Evolutionary conservation across 2,797 vertebrate species (phyloP), one percentile per base, ranked within the genome.

Genomic region (Acrossocheilus wenchowensis): DNA sequence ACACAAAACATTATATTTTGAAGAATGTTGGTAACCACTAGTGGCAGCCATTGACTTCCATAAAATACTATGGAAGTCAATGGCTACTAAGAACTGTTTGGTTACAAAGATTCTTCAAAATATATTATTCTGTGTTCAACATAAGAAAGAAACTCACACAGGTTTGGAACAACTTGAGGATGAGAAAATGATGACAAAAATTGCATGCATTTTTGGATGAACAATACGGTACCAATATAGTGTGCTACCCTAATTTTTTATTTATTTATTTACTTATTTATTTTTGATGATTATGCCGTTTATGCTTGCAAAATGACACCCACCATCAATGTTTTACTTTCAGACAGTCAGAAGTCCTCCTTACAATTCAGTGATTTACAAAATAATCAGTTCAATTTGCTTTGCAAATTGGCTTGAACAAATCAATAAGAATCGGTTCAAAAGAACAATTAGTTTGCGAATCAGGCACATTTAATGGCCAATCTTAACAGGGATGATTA

Each of bases 291-390:
- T 36, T 36, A 50, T 50, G 23, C 41, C 11, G 12, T 45, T 73
- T 26, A 73, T 50, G 8, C 19, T 72, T 43, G 11, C 2, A 48
- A 74, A 52, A 77, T 36, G 26, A 34, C 26, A 50, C 50, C 30
- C 30, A 54, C 74, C 10, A 23, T 12, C 6, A 50, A 74, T 30
- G 7, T 50, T 75, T 75, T 50, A 74, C 15, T 30, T 1, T 74
- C n/a, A 74, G 43, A 50, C n/a, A 74, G 57, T 62, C n/a, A 5
- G 11, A 48, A 74, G 72, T 19, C 4, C n/a, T 73, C 12, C 4
- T 77, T 77, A 77, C 48, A 77, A 77, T 77, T 77, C 17, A 54
- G 30, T 36, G 48, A 54, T 77, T 77, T 77, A 54, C 17, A 36
- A 78, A 78, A 36, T 39, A 78, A 39, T 57, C 26, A 21, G 30